Evolutionary conservation across 2,113 vertebrate genomes (phyloP), one percentile per base, ranked within the genome.

Genomic region (Eolophus roseicapilla): DNA sequence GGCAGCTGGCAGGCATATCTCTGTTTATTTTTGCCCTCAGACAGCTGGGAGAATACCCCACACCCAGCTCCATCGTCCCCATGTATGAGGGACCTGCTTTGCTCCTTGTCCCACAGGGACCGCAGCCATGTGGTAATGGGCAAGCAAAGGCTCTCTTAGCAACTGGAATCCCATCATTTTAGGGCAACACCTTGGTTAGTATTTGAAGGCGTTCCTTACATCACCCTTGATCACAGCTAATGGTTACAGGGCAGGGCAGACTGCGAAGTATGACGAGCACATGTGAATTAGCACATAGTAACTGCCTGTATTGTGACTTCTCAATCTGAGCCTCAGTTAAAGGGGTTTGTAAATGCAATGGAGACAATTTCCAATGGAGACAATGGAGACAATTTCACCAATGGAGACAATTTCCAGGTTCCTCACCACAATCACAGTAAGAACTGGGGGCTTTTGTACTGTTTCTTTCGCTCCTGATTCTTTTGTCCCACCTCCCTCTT

Each of bases 1-100:
- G 50, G 92, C 95, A 95, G 86, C 91, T 93, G 95, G 85, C 91
- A 84, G 55, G 47, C 80, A 8, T 50, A 18, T 37, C 63, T 81
- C 76, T 75, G 55, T 71, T 91, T 95, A 91, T 86, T 95, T 95
- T 93, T 95, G 83, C 80, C 76, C 77, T 92, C 1, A 37, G 76
- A 71, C 90, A 88, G 91, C 91, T 92, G 91, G 86, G 86, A 67
- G 92, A 67, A 33, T 17, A 62, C 53, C 86, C 86, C 62, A 20
- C 55, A 37, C 57, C 35, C 85, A 68, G 65, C 70, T 69, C 65
- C 70, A 17, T 35, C 1, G 3, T 65, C 41, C 59, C 53, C 17
- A 4, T 2, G 2, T 17, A 25, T 2, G 7, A 80, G 44, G 35
- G 47, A 60, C 12, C n/a, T 57, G 63, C 77, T 62, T 15, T 63